Conservation (phyloP, 2,113 vertebrate genomes). For the Nothocercus julius region DNA sequence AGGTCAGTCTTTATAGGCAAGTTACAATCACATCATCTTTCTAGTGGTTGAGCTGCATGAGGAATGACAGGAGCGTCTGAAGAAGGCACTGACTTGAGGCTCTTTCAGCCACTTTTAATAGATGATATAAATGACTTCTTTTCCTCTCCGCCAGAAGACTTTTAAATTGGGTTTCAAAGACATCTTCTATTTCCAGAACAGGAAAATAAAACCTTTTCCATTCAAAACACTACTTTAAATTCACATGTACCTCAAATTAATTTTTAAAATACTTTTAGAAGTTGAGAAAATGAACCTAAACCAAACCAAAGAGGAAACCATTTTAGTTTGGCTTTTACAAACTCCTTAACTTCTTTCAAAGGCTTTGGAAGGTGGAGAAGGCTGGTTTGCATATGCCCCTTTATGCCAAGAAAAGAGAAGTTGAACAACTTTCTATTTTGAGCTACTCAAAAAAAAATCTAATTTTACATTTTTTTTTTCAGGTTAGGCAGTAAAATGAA, state of each 20-base stretch:
- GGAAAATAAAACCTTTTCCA: constrained; percentile 25
- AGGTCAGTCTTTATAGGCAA: neutral
- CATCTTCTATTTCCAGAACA: constrained; percentile 1
- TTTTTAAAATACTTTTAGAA: constrained; percentile 4
- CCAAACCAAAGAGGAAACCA: neutral
- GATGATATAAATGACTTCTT: neutral
- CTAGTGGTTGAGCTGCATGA: neutral
- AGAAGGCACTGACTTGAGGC: neutral
- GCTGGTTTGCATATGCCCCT: neutral
- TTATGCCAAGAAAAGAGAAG: neutral
- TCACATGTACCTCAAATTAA: neutral
- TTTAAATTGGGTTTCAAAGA: constrained; percentile 6
- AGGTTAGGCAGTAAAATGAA: constrained; percentile 43
- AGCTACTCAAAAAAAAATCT: neutral
- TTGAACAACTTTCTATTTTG: constrained; percentile 13
- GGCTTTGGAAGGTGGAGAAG: neutral
- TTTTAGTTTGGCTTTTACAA: neutral
- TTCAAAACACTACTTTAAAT: neutral
- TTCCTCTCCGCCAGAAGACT: neutral
- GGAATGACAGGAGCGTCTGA: neutral
- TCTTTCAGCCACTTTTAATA: constrained; percentile 39
- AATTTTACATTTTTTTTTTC: neutral
- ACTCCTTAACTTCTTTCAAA: neutral
- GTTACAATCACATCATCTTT: neutral
- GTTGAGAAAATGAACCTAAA: neutral